Percentiles rank a stretch among this genome's conserved stretches.
Evolutionary conservation across 2,113 vertebrate genomes (phyloP).

Genomic region (Coptodon rendalli): DNA sequence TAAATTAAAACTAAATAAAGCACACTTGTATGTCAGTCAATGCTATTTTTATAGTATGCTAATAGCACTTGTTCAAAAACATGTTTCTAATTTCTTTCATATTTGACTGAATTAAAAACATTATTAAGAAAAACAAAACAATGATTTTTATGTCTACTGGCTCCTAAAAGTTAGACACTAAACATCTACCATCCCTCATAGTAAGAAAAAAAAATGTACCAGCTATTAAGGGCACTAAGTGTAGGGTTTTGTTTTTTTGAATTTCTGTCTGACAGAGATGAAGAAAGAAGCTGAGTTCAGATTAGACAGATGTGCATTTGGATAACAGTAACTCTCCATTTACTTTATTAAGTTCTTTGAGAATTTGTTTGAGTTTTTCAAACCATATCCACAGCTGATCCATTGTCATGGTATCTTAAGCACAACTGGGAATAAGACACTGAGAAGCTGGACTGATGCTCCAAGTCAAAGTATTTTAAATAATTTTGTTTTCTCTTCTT

Average conservation of each 20-base stretch:
- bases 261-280: background rate
- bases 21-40: background rate
- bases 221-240: background rate
- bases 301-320: background rate
- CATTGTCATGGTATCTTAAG: background rate
- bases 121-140: background rate
- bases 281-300: background rate
- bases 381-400: background rate
- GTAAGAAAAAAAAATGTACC: background rate
- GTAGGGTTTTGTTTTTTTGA: background rate
- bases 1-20: slow-evolving; percentile 25
- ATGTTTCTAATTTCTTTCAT: slow-evolving; percentile 20
- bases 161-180: background rate
- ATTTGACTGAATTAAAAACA: slow-evolving; percentile 13
- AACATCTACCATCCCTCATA: background rate
- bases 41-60: background rate
- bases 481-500: background rate
- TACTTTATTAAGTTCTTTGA: background rate
- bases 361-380: background rate
- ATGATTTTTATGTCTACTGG: background rate
- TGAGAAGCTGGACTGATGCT: background rate
- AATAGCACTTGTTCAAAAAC: slow-evolving; percentile 23
- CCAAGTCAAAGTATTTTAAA: background rate
- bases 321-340: background rate
- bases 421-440: background rate